These are phyloP conservation scores for Perdita meconis DNA, from an alignment of 2,888 invertebrate species.

Conservation along the genomic window DNA sequence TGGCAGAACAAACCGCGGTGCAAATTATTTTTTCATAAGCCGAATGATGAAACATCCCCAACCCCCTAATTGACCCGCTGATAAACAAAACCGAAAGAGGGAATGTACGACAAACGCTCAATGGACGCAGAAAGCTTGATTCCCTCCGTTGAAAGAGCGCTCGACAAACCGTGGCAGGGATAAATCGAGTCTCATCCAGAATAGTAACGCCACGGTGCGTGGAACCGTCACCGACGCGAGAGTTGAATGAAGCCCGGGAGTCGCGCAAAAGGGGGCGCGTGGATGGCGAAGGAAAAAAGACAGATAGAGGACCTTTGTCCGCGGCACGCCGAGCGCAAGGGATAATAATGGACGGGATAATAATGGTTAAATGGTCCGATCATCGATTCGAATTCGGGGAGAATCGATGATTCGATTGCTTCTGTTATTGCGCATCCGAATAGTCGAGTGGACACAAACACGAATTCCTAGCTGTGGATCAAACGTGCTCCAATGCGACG, in stretches of 20 bases:
- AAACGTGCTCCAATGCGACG: slow-evolving; percentile 37
- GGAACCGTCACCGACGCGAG: slow-evolving; percentile 50
- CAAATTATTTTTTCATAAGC: too few species aligned
- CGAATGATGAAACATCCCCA: too few species aligned
- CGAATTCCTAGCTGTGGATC: slow-evolving; percentile 46
- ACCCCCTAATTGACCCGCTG: neutral
- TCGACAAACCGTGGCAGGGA: slow-evolving; percentile 46
- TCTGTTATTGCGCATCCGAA: slow-evolving; percentile 68
- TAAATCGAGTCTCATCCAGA: slow-evolving; percentile 51
- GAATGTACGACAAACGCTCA: neutral
- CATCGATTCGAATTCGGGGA: slow-evolving; percentile 67
- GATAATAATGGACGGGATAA: slow-evolving; percentile 71
- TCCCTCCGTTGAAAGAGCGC: slow-evolving; percentile 37
- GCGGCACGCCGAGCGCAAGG: slow-evolving; percentile 34
- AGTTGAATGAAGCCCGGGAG: slow-evolving; percentile 29
- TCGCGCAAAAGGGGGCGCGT: neutral
- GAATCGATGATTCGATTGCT: slow-evolving; percentile 77
- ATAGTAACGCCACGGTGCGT: slow-evolving; percentile 56
- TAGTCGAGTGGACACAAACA: slow-evolving; percentile 47
- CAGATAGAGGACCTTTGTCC: slow-evolving; percentile 23
- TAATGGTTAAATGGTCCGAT: slow-evolving; percentile 71
- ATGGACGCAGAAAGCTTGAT: slow-evolving; percentile 8
- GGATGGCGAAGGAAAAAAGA: slow-evolving; percentile 8
- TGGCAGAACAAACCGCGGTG: too few species aligned
- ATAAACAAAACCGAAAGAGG: neutral